Conservation (phyloP, 35 echinoderm and acorn worm genomes). For the Anneissia japonica region DNA sequence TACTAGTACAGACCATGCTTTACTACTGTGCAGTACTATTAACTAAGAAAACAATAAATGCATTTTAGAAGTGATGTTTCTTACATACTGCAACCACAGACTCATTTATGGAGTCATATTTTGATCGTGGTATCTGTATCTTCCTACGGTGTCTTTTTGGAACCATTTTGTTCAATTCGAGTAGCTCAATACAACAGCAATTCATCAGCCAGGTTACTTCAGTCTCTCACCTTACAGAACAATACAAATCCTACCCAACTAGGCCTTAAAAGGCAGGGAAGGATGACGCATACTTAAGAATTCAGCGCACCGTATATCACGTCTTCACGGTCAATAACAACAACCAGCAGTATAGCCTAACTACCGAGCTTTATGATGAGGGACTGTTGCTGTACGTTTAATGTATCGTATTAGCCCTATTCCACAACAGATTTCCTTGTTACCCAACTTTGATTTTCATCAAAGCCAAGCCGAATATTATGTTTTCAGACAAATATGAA, state of each 20-base stretch:
- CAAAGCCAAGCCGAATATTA: too few relatives aligned
- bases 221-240: background rate
- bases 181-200: background rate
- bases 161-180: background rate
- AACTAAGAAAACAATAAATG: too few relatives aligned
- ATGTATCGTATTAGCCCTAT: too few relatives aligned
- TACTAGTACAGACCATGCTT: too few relatives aligned
- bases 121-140: background rate
- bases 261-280: background rate
- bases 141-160: background rate
- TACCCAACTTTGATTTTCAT: too few relatives aligned
- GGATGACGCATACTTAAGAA: background rate
- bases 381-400: too few relatives aligned
- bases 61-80: background rate
- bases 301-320: background rate
- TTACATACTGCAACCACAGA: background rate
- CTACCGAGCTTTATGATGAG: too few relatives aligned
- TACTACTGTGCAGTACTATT: too few relatives aligned
- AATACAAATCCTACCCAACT: background rate
- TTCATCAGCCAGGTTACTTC: background rate
- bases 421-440: too few relatives aligned
- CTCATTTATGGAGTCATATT: background rate
- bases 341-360: too few relatives aligned
- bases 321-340: background rate
- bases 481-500: too few relatives aligned